Conservation (phyloP, 2,797 vertebrate genomes). For the Clarias pachynema region DNA sequence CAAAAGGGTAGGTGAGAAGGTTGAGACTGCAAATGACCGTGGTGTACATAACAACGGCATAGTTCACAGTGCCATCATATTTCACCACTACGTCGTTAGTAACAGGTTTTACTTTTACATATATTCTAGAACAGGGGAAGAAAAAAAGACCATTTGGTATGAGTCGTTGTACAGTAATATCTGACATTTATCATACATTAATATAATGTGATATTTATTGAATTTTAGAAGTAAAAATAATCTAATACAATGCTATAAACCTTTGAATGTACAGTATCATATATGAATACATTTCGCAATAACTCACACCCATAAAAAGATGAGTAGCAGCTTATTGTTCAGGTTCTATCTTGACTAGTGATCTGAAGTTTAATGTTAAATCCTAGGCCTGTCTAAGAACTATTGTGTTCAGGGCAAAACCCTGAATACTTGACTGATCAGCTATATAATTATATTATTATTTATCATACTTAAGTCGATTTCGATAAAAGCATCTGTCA, state of each 20-base stretch:
- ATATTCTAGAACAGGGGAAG: conserved; percentile 58
- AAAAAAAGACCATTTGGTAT: conserved; percentile 1
- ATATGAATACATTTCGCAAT: neutral
- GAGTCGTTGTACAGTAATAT: neutral
- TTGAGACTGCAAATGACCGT: conserved; percentile 72
- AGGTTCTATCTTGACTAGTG: neutral
- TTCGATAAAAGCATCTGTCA: neutral
- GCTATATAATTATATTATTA: neutral
- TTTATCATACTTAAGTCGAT: neutral
- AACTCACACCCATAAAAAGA: neutral
- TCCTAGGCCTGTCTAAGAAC: neutral
- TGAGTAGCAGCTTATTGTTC: too few relatives aligned
- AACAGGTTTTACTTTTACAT: conserved; percentile 43
- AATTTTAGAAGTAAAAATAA: neutral
- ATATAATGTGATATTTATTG: neutral
- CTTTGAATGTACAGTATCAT: neutral
- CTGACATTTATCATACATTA: neutral
- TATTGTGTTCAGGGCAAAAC: neutral
- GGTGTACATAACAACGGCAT: conserved; percentile 60
- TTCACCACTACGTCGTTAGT: conserved; percentile 63
- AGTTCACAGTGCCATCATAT: conserved; percentile 64
- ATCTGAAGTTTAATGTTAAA: neutral
- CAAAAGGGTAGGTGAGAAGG: conserved; percentile 75
- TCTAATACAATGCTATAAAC: neutral
- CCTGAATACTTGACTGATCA: neutral